Evolutionary conservation across 2,797 vertebrate species (phyloP), one percentile per base, ranked within the genome.

Genomic region (Carapus acus): DNA sequence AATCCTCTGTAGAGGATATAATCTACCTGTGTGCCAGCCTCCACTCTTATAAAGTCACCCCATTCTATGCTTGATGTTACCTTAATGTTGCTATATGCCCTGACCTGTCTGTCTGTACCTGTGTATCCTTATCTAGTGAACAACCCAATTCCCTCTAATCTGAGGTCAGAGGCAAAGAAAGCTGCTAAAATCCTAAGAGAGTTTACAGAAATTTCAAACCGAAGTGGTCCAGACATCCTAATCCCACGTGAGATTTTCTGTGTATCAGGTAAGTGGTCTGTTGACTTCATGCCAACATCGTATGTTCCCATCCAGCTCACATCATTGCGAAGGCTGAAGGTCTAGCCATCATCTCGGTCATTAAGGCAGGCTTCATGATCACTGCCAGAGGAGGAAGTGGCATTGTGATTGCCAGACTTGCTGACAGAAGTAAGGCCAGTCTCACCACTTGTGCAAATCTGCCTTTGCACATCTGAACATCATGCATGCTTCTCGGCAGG

Each of bases 311-410:
- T n/a, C n/a, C 71, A 98, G 96, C 93, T 50, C 92, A 97, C 1
- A 90, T 99, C 11, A 94, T 98, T 39, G 94, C 94, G 1, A 97
- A 90, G 83, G 94, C 96, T 0, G 89, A 96, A 74, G 96, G 96
- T 40, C 90, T 99, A 29, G 94, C 92, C 22, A 83, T 99, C 77
- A 78, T 99, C 69, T 93, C 96, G 0, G 96, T 97, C 77, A 90
- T 98, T 72, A 97, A 96, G 71, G 93, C 92, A 1, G 96, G 94
- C 18, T 98, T 98, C 77, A 84, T 99, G 87, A 90, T 99, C 71
- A 95, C 96, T 0, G 96, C 94, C 23, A 84, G 94, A 31, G 96
- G 92, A 1, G 96, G 96, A 77, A 97, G 96, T 36, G 96, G 96
- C 14, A 83, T 99, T 43, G 94, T 98, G 27, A 82, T 99, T 40